Conservation (phyloP, 2,888 invertebrate genomes). For the Chymomyza amoena region DNA sequence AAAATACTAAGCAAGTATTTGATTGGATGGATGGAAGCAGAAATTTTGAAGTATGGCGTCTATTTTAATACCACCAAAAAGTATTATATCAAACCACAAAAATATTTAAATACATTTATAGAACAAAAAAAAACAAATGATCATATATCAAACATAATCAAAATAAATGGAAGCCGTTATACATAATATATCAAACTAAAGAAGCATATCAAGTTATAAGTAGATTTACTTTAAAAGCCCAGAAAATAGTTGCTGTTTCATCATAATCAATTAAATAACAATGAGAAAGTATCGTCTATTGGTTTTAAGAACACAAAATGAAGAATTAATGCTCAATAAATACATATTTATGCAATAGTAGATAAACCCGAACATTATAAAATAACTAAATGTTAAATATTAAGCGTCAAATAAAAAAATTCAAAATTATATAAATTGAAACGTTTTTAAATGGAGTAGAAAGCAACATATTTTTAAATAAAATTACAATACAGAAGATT, state of each 20-base stretch:
- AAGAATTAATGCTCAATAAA: constrained; percentile 8
- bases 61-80: neutral
- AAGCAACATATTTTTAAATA: neutral
- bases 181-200: neutral
- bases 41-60: neutral
- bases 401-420: neutral
- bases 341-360: neutral
- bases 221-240: neutral
- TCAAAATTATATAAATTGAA: neutral
- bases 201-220: neutral
- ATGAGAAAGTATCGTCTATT: constrained; percentile 9
- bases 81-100: neutral
- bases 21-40: neutral
- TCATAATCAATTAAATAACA: neutral
- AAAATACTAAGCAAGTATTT: neutral
- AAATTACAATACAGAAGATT: neutral
- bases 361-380: neutral
- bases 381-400: neutral
- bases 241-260: neutral
- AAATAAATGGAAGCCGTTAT: neutral
- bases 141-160: neutral
- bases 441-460: no score
- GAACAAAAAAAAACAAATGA: neutral
- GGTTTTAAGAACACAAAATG: constrained; percentile 3
- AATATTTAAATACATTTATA: neutral